These are phyloP conservation scores for Malurus melanocephalus DNA, from an alignment of 2,113 vertebrate genomes.

Conservation along the genomic window DNA sequence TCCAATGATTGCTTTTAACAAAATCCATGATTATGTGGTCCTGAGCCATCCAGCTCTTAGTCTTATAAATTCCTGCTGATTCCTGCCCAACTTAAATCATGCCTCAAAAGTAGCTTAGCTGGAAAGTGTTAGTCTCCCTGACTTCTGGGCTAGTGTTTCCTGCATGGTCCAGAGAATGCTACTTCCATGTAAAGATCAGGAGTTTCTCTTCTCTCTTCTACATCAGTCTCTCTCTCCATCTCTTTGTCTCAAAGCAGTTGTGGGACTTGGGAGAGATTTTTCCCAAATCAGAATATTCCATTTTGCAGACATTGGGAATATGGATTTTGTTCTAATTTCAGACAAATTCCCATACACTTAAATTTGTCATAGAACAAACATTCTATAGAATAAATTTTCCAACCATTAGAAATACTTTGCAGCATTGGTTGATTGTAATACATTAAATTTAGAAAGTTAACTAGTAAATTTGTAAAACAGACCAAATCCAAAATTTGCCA, in stretches of 20 bases:
- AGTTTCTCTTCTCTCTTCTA: neutral
- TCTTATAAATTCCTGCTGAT: neutral
- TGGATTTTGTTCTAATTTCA: neutral
- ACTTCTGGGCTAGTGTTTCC: neutral
- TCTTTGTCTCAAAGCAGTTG: neutral
- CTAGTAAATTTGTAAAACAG: neutral
- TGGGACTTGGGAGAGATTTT: neutral
- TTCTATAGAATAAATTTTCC: neutral
- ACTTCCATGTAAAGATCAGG: neutral
- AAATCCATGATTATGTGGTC: neutral
- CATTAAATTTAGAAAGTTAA: neutral
- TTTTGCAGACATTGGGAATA: neutral
- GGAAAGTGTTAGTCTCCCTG: neutral
- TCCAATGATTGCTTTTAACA: neutral
- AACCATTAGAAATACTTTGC: neutral
- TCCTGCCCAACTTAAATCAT: neutral
- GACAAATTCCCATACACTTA: neutral
- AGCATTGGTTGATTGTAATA: neutral
- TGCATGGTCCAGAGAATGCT: neutral
- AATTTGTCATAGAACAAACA: neutral
- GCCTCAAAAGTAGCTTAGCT: neutral
- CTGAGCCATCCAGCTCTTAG: neutral
- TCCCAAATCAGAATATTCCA: neutral
- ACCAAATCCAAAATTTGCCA: neutral
- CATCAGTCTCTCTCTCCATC: neutral